Percentiles rank a stretch among this genome's conserved stretches.
Conservation (phyloP, 2,888 invertebrate species). For the Nephrotoma appendiculata region DNA sequence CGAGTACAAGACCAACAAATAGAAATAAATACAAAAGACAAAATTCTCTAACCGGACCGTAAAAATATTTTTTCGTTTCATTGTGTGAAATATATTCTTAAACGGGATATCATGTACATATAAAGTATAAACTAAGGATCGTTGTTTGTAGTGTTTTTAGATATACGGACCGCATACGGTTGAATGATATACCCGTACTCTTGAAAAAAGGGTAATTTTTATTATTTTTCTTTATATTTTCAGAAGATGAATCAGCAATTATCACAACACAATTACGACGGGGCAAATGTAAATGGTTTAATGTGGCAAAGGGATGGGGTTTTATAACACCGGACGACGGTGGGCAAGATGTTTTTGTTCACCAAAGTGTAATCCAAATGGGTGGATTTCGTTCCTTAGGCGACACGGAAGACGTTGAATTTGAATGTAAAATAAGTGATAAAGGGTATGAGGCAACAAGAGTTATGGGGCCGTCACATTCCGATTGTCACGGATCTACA, state of each 20-base stretch:
- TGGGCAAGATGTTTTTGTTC: conserved; percentile 83
- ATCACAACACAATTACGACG: conserved; percentile 30
- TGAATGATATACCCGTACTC: neutral
- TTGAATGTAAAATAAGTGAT: conserved; percentile 68
- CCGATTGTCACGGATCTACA: conserved; percentile 68
- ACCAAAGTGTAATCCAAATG: conserved; percentile 90
- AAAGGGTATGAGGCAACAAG: conserved; percentile 78
- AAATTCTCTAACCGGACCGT: neutral
- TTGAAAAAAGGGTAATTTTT: neutral
- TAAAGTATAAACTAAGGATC: neutral
- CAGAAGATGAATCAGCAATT: neutral
- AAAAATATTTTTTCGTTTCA: neutral
- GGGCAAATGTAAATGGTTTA: conserved; percentile 90
- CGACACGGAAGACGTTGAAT: conserved; percentile 79
- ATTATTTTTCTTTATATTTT: neutral
- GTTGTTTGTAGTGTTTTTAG: neutral
- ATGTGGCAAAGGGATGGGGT: conserved; percentile 90
- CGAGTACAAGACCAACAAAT: neutral
- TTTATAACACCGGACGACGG: conserved; percentile 85
- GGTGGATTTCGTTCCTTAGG: conserved; percentile 70
- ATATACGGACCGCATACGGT: neutral
- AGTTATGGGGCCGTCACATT: conserved; percentile 63
- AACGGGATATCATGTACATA: neutral
- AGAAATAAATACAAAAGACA: neutral
- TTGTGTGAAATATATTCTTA: neutral